Base-by-base conservation (phyloP, 2,113 vertebrate species). In the Oncorhynchus masou region DNA sequence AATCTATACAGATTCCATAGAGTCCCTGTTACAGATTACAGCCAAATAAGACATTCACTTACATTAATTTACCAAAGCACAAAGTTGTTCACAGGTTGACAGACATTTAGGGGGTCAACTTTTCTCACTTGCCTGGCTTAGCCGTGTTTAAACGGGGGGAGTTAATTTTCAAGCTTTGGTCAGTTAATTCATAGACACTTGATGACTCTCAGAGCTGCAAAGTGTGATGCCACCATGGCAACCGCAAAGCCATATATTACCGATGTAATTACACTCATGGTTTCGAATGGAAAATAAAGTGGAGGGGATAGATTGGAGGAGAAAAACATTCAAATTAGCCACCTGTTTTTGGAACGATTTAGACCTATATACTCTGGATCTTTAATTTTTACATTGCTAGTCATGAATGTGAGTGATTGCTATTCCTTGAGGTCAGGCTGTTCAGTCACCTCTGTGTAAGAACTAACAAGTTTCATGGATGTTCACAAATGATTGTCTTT, bases 211-310 rank as follows among this genome's bases (percentile, higher is more conserved):
- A 54, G 74, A 70, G 77, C 75, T 19, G 66, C 73, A 73, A 76
- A 76, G 68, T 76, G 79, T 75, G 73, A 66, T 69, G 54, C 79
- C 74, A 69, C 84, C 78, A 74, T 79, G 77, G 74, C 65, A 86
- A 78, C 74, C 68, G 70, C 57, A 83, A 78, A 85, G 71, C 75
- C 29, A n/a, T 20, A 70, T 29, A 71, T 65, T 76, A 73, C 48
- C 34, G 65, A 68, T 70, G 81, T 80, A 70, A 62, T 84, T 69
- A 73, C 77, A 34, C 68, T 27, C 45, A 75, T 70, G 22, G 31
- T 83, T 68, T 84, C 45, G 65, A 54, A 68, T 39, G 31, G 29
- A 34, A 68, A 68, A 68, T 68, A 16, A 19, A 9, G 8, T 31
- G 67, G 27, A 68, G 16, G 19, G 20, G 31, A 25, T 19, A 19